These are phyloP conservation scores for Pavo muticus DNA, from an alignment of 2,113 vertebrate species.

Conservation along the genomic window DNA sequence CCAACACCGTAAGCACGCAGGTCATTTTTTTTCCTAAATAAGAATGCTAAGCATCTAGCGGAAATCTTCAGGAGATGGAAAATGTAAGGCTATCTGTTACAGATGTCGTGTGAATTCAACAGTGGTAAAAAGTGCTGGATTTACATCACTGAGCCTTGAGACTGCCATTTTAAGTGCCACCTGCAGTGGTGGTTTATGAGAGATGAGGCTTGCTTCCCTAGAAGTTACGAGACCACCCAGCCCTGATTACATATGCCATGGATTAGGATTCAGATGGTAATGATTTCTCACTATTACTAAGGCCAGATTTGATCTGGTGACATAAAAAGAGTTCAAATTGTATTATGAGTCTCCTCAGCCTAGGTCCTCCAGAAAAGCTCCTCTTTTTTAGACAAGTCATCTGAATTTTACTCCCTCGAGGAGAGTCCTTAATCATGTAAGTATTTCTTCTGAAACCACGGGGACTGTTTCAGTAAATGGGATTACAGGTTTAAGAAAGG, in stretches of 20 bases:
- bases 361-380: not conserved
- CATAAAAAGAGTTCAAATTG: not conserved
- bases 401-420: not conserved
- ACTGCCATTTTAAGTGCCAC: conserved; percentile 47
- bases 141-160: not conserved
- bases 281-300: conserved; percentile 57
- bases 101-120: not conserved
- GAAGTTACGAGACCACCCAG: conserved; percentile 68
- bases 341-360: not conserved
- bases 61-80: not conserved
- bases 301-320: conserved; percentile 53
- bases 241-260: conserved; percentile 18
- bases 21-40: not conserved
- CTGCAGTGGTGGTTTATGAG: conserved; percentile 62
- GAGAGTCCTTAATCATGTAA: not conserved
- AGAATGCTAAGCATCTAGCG: not conserved
- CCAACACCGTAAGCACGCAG: not conserved
- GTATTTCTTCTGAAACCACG: not conserved
- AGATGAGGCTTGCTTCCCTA: conserved; percentile 49
- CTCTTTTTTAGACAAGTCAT: not conserved
- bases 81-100: not conserved
- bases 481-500: not conserved
- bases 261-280: conserved; percentile 71
- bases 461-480: not conserved
- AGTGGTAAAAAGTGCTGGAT: not conserved